Percentiles rank a stretch among this genome's conserved stretches.
These are phyloP conservation scores for Pachycephala philippinensis DNA, from an alignment of 2,113 vertebrate species.

Conservation along the genomic window DNA sequence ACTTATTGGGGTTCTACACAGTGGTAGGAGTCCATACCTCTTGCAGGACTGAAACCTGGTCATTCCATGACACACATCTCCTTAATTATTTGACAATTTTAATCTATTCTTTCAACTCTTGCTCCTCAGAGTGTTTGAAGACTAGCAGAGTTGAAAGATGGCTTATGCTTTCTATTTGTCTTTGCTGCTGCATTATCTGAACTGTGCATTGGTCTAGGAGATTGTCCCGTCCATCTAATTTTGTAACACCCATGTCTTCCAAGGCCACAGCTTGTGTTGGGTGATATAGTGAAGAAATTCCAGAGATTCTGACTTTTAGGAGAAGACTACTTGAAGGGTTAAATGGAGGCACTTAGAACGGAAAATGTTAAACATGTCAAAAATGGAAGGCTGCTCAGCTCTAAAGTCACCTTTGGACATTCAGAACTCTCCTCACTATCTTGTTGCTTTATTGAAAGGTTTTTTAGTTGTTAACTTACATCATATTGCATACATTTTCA, in stretches of 20 bases:
- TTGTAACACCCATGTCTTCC: not conserved
- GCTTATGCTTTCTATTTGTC: not conserved
- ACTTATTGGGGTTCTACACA: not conserved
- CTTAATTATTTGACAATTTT: not conserved
- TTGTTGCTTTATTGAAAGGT: not conserved
- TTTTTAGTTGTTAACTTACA: not conserved
- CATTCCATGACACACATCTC: not conserved
- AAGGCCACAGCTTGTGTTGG: not conserved
- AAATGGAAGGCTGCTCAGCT: not conserved
- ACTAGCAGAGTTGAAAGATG: not conserved
- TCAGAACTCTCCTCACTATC: not conserved
- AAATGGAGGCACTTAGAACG: not conserved
- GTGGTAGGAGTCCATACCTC: not conserved
- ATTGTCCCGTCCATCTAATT: not conserved
- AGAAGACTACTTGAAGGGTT: not conserved
- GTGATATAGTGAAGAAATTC: not conserved
- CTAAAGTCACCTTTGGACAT: not conserved
- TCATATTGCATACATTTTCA: not conserved
- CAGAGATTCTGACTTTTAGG: not conserved
- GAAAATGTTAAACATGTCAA: not conserved
- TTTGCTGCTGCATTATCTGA: not conserved
- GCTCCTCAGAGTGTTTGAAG: not conserved
- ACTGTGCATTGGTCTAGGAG: not conserved
- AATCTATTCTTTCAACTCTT: not conserved
- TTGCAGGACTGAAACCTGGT: not conserved